A percentile compares a stretch with the other conserved stretches of the same genome.
Evolutionary conservation across 2,797 vertebrate species (phyloP).

Genomic region (Crossoptilon crossoptilon): DNA sequence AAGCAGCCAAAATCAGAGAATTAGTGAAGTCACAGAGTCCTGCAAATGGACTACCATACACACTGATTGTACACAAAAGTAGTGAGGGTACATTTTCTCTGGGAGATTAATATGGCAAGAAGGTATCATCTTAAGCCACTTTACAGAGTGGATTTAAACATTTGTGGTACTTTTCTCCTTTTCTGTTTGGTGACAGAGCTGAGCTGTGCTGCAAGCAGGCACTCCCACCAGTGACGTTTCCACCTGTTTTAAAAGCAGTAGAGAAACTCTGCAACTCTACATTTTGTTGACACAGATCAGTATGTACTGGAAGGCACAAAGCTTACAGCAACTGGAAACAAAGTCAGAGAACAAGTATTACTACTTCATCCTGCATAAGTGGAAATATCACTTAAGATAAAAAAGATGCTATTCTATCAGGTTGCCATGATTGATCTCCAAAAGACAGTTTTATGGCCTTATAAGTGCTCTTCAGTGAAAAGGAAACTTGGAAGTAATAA

Average conservation of each 20-base stretch:
- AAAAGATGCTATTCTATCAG: constrained; percentile 4
- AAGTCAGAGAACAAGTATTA: constrained; percentile 16
- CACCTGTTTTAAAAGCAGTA: not conserved
- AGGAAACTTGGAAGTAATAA: constrained; percentile 62
- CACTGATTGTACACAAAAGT: not conserved
- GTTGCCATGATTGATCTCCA: not conserved
- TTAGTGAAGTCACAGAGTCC: not conserved
- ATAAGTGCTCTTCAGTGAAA: constrained; percentile 31
- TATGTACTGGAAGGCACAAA: not conserved
- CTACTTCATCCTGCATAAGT: not conserved
- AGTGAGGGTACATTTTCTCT: not conserved
- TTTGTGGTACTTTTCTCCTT: not conserved
- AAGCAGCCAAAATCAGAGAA: not conserved
- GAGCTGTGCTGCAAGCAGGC: not conserved
- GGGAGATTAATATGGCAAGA: not conserved
- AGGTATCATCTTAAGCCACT: not conserved
- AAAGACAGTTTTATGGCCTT: constrained; percentile 32
- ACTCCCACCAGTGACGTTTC: not conserved
- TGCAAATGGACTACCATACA: not conserved
- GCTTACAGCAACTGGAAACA: constrained; percentile 6
- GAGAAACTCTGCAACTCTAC: not conserved
- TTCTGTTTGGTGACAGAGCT: not conserved
- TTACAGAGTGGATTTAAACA: not conserved
- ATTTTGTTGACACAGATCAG: not conserved
- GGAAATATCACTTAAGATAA: constrained; percentile 3